Base-by-base conservation (phyloP, 2,888 invertebrate genomes). In the Coenonympha arcania region DNA sequence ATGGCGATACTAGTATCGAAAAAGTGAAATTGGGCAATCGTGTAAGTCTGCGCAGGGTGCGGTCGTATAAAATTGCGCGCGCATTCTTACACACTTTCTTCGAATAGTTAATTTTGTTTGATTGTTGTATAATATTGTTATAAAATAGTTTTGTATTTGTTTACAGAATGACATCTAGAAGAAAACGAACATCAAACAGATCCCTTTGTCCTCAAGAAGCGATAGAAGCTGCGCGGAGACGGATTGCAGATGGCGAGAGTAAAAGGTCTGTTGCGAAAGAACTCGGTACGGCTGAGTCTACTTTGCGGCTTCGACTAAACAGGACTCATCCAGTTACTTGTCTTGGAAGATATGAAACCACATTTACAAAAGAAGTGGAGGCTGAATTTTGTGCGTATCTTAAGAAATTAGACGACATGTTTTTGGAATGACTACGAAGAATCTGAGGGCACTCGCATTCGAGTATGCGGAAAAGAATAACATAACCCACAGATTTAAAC, bases 391-490 rank as follows among this genome's bases (percentile, higher is more conserved):
- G 24, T 24, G 24, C 13, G 13, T 40, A 40, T 26, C 26, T 40
- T 6, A 24, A 13, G 15, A 24, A 13, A 15, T 24, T 40, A 40
- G 39, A 26, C 15, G 24, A 13, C 3, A 40, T 40, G 39, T 40
- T 40, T 24, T 26, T 16, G 39, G 26, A 8, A 40, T 40, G 39
- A 40, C 39, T 15, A 26, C 39, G 8, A 40, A 40, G 24, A 5
- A 40, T 26, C 15, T 40, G 26, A 11, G 39, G 8, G 15, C 39
- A 26, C 24, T 40, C 6, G 26, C 39, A 15, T 40, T 15, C 26
- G 39, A 40, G 15, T 24, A 24, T 13, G 26, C 39, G 13, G 26
- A 26, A 16, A 40, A 40, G 16, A 40, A 40, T 6, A 40, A 40
- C 9, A 24, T 40, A 13, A 4, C 15, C 6, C 39, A 40, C 39